Evolutionary conservation across 2,888 invertebrate genomes (phyloP).

Genomic region (Acronicta psi): DNA sequence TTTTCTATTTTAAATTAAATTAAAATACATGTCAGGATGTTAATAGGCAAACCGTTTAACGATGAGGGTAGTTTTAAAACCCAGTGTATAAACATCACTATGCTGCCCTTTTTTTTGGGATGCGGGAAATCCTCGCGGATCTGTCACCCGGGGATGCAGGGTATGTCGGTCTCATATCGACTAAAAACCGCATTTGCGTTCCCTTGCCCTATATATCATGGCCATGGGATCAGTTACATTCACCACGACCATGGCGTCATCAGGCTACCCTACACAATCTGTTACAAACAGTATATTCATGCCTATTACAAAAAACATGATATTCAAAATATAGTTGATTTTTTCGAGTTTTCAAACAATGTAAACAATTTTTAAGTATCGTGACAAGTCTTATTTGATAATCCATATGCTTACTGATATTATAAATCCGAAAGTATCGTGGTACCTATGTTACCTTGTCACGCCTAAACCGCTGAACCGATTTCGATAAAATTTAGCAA

Average conservation of each 20-base stretch:
- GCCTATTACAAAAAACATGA: neutral
- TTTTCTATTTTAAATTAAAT: slow-evolving; percentile 4
- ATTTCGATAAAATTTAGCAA: neutral
- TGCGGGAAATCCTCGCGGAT: no score
- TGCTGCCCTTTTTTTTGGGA: no score
- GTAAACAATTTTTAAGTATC: neutral
- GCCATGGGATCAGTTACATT: no score
- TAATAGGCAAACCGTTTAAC: slow-evolving; percentile 4
- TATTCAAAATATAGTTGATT: neutral
- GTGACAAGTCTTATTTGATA: no score
- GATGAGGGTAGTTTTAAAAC: slow-evolving; percentile 16
- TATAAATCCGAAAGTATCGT: neutral
- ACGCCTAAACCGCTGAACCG: neutral
- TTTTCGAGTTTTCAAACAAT: neutral
- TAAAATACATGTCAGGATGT: slow-evolving; percentile 11
- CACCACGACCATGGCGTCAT: no score
- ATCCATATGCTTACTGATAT: neutral
- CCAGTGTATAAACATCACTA: slow-evolving; percentile 6
- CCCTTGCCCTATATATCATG: no score
- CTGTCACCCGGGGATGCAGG: no score
- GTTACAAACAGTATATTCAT: neutral
- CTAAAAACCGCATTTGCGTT: no score
- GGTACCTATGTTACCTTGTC: neutral
- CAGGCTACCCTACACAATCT: no score
- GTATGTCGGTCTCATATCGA: no score